These are phyloP conservation scores for Amblyopsis hoosieri DNA, from an alignment of 2,797 vertebrate species.

Conservation along the genomic window DNA sequence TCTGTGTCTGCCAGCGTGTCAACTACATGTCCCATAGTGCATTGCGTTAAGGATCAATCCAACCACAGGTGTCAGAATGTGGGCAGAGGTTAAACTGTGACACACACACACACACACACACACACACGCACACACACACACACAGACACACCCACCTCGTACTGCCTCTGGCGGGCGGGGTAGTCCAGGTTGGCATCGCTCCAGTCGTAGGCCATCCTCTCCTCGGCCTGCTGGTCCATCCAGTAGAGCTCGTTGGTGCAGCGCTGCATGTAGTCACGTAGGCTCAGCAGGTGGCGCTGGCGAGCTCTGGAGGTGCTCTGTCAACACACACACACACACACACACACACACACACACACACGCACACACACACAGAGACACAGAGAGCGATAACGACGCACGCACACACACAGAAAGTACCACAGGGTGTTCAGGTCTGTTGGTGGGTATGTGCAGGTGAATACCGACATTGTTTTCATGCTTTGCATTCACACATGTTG, in stretches of 20 bases:
- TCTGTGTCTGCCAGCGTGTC: too few species aligned
- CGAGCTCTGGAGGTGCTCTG: constrained; percentile 80
- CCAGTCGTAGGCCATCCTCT: constrained; percentile 92
- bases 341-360: not conserved
- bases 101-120: too few species aligned
- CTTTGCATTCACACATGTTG: not conserved
- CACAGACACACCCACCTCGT: constrained; percentile 79
- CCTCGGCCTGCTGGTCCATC: constrained; percentile 96
- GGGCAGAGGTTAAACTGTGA: too few species aligned
- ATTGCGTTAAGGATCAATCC: too few species aligned
- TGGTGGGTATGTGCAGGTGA: not conserved
- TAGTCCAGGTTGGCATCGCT: constrained; percentile 93
- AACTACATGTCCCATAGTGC: too few species aligned
- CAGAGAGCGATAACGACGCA: too few species aligned
- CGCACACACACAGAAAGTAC: not conserved
- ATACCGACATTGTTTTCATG: not conserved
- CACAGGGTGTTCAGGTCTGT: not conserved
- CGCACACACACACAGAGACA: not conserved
- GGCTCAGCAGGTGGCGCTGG: constrained; percentile 86
- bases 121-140: too few species aligned
- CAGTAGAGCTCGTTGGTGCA: constrained; percentile 99
- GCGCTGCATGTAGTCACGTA: constrained; percentile 96
- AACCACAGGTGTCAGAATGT: too few species aligned
- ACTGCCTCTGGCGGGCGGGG: constrained; percentile 90
- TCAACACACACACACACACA: not conserved